Evolutionary conservation across 2,113 vertebrate genomes (phyloP).

Genomic region (Otolemur garnettii): DNA sequence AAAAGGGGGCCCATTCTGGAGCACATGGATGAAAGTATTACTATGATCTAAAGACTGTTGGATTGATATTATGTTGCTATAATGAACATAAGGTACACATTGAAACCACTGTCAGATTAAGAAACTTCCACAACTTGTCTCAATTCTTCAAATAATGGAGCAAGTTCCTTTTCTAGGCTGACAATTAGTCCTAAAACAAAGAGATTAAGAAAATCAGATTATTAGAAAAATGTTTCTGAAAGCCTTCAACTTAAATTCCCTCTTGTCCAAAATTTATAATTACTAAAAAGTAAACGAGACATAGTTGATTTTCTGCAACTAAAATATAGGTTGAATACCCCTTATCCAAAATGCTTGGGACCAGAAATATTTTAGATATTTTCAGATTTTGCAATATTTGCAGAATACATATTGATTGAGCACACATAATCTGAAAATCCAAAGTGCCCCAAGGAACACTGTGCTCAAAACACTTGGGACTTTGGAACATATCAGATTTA

Average conservation of each 20-base stretch:
- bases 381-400: neutral
- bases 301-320: neutral
- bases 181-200: conserved; percentile 94
- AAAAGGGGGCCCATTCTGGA: conserved; percentile 64
- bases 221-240: neutral
- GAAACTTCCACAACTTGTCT: conserved; percentile 97
- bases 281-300: conserved; percentile 17
- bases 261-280: conserved; percentile 19
- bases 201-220: conserved; percentile 42
- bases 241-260: conserved; percentile 6
- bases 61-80: conserved; percentile 51
- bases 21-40: conserved; percentile 65
- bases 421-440: neutral
- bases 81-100: conserved; percentile 14
- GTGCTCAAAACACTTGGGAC: neutral
- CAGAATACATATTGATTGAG: neutral
- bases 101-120: conserved; percentile 79
- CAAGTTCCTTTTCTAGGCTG: conserved; percentile 97
- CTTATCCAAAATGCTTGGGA: neutral
- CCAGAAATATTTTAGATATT: neutral
- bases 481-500: neutral
- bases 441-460: neutral
- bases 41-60: conserved; percentile 74
- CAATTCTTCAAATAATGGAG: conserved; percentile 95
- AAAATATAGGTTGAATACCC: neutral